phyloP scores from a whole-genome alignment of 2,888 invertebrate species.

The Eristalis tenax region DNA sequence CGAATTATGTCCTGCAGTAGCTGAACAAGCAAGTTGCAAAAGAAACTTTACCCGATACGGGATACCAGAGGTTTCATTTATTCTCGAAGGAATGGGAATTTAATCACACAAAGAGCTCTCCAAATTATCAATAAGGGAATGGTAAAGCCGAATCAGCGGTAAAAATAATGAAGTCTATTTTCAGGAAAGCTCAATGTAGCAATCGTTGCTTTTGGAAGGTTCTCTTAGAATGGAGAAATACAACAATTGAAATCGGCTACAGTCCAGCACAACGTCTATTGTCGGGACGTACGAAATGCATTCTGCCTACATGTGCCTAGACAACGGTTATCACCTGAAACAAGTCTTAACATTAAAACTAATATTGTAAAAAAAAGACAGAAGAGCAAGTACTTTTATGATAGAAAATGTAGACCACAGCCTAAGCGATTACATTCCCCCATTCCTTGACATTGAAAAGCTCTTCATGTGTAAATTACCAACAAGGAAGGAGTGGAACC shows the following conservation, averaged over 20 bases:
- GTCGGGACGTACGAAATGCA: slow-evolving; percentile 11
- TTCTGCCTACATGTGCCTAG: not conserved
- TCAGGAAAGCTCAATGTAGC: slow-evolving; percentile 11
- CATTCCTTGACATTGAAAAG: too few relatives aligned
- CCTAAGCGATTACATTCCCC: too few relatives aligned
- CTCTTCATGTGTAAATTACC: too few relatives aligned
- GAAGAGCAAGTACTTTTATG: slow-evolving; percentile 18
- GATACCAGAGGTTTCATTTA: slow-evolving; percentile 42
- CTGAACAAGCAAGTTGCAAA: slow-evolving; percentile 27
- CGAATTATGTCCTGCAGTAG: slow-evolving; percentile 17
- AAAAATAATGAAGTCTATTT: slow-evolving; percentile 31
- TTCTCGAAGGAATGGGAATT: slow-evolving; percentile 14
- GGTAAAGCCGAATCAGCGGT: slow-evolving; percentile 10
- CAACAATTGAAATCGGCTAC: slow-evolving; percentile 8
- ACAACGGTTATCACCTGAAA: slow-evolving; percentile 5
- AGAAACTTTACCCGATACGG: slow-evolving; percentile 57
- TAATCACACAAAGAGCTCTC: not conserved
- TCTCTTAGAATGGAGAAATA: slow-evolving; percentile 15
- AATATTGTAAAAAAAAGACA: slow-evolving; percentile 18
- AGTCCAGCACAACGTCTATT: slow-evolving; percentile 20
- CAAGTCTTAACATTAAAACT: not conserved
- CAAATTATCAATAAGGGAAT: slow-evolving; percentile 17
- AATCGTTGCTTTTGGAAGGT: slow-evolving; percentile 23
- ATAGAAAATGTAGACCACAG: slow-evolving; percentile 19
- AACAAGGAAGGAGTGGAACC: too few relatives aligned